phyloP scores from a whole-genome alignment of 1,140 invertebrate species.

The Calosoma granatense region DNA sequence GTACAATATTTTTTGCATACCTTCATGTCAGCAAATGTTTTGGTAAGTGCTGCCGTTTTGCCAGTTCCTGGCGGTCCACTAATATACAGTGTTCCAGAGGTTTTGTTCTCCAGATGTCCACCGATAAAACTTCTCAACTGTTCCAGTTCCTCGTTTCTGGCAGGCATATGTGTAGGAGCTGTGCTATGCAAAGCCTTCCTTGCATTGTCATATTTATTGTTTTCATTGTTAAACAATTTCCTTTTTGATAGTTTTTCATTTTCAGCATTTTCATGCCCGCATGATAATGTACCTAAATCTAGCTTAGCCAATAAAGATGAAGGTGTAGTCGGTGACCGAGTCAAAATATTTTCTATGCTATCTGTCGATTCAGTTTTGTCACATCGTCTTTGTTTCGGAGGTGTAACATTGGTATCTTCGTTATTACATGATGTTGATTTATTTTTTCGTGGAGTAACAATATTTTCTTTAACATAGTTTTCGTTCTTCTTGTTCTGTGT shows the following conservation, averaged over 20 bases:
- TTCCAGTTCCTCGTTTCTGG: conserved; percentile 66
- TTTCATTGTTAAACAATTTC: conserved; percentile 13
- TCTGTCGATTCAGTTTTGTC: not conserved
- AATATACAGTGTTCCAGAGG: conserved; percentile 79
- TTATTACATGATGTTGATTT: not conserved
- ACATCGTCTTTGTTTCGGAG: not conserved
- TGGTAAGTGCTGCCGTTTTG: conserved; percentile 79
- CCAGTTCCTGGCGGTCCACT: conserved; percentile 95
- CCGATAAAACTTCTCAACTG: conserved; percentile 60
- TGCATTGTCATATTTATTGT: conserved; percentile 43
- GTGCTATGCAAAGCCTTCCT: conserved; percentile 60
- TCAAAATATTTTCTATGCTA: not conserved
- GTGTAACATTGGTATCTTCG: not conserved
- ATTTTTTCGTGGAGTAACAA: no score
- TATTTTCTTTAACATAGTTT: no score
- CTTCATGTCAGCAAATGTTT: conserved; percentile 48
- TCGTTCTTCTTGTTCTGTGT: no score
- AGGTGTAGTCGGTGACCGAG: not conserved
- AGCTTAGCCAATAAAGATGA: not conserved
- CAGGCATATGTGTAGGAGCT: conserved; percentile 54
- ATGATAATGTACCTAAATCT: not conserved
- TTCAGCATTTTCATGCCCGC: not conserved
- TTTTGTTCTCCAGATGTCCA: conserved; percentile 50
- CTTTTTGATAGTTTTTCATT: conserved; percentile 14
- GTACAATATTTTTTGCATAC: conserved; percentile 13